These are phyloP conservation scores for Plotosus lineatus DNA, from an alignment of 2,113 vertebrate genomes.

Conservation along the genomic window DNA sequence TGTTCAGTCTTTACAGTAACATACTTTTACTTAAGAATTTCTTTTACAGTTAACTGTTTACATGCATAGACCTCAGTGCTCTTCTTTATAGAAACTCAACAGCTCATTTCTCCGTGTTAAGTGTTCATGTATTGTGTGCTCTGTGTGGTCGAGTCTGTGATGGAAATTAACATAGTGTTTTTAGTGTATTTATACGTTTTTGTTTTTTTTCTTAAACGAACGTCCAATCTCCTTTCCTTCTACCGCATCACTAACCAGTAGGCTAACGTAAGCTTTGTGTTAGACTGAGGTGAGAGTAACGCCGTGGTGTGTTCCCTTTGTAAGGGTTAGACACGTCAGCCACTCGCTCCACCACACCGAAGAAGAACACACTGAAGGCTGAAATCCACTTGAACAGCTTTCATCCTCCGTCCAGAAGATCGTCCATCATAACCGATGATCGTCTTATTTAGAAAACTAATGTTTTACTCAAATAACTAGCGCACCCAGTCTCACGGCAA, in stretches of 20 bases:
- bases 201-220: neutral
- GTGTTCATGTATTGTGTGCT: neutral
- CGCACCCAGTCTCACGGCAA: neutral
- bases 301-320: slow-evolving; percentile 18
- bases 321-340: slow-evolving; percentile 16
- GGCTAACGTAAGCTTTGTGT: neutral
- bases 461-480: neutral
- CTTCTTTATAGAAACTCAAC: too few relatives aligned
- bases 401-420: slow-evolving; percentile 21
- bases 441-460: slow-evolving; percentile 6
- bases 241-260: neutral
- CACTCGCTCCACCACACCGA: neutral
- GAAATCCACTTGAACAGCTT: slow-evolving; percentile 36
- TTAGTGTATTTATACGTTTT: neutral
- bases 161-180: neutral
- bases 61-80: slow-evolving; percentile 3
- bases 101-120: neutral
- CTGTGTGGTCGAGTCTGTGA: neutral
- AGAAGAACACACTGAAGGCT: slow-evolving; percentile 29
- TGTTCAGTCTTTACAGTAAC: neutral
- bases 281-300: slow-evolving; percentile 7
- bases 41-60: neutral
- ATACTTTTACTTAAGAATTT: neutral
- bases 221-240: neutral
- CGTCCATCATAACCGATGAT: slow-evolving; percentile 12